Percentiles rank a stretch among this genome's conserved stretches.
Conservation (phyloP, 2,797 vertebrate species). For the Serranus cabrilla region DNA sequence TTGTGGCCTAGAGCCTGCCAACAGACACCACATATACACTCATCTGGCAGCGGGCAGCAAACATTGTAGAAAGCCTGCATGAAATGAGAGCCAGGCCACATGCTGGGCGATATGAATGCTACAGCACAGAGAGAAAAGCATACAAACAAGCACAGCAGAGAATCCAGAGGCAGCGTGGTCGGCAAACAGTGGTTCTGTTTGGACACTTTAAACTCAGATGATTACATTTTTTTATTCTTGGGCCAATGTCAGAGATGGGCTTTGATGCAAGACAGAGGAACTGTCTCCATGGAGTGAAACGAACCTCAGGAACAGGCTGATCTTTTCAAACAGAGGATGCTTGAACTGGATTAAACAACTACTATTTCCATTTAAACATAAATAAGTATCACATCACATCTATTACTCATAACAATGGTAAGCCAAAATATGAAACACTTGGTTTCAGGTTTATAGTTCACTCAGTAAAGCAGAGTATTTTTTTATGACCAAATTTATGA, state of each 20-base stretch:
- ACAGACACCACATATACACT: slow-evolving; percentile 38
- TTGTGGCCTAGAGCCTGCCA: slow-evolving; percentile 37
- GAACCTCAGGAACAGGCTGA: neutral
- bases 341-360: neutral
- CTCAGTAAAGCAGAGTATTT: neutral
- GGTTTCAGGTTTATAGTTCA: neutral
- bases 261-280: neutral
- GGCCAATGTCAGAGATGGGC: neutral
- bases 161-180: neutral
- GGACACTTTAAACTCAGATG: slow-evolving; percentile 3
- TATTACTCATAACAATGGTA: slow-evolving; percentile 4
- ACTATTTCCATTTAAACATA: neutral
- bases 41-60: slow-evolving; percentile 38
- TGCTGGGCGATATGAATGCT: slow-evolving; percentile 35
- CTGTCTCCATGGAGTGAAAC: neutral
- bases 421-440: neutral
- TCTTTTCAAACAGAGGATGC: neutral
- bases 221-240: neutral
- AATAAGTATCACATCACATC: neutral
- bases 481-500: neutral
- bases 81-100: slow-evolving; percentile 42
- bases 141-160: slow-evolving; percentile 38
- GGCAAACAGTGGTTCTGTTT: neutral
- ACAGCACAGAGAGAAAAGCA: slow-evolving; percentile 13
- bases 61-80: slow-evolving; percentile 19